These are phyloP conservation scores for Drosophila ficusphila DNA, from an alignment of 1,140 invertebrate genomes.

Conservation along the genomic window DNA sequence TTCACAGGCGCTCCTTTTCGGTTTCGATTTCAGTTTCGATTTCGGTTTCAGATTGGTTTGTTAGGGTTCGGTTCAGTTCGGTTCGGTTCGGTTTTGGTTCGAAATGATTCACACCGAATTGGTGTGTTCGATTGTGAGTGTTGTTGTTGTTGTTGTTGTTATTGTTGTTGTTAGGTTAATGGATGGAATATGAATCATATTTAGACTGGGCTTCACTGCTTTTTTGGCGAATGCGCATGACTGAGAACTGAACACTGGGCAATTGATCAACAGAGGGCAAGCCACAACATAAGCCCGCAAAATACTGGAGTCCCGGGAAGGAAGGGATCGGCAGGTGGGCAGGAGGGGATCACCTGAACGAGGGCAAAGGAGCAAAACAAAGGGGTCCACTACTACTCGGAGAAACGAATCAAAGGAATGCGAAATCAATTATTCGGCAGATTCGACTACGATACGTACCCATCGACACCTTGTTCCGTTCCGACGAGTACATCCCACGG, in stretches of 20 bases:
- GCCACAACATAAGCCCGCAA: neutral
- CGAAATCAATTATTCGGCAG: neutral
- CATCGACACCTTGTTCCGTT: constrained; percentile 81
- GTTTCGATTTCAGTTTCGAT: too few relatives aligned
- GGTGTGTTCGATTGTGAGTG: constrained; percentile 15
- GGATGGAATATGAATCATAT: constrained; percentile 50
- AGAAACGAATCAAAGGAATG: constrained; percentile 2
- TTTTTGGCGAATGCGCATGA: neutral
- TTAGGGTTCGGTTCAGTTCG: constrained; percentile 13
- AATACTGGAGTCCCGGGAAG: neutral
- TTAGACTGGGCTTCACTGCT: constrained; percentile 17
- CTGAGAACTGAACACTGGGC: neutral
- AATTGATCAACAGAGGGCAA: neutral
- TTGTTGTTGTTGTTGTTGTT: constrained; percentile 4
- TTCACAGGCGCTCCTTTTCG: constrained; percentile 86
- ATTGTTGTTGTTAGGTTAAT: constrained; percentile 32
- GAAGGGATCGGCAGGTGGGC: neutral
- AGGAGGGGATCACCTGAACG: neutral
- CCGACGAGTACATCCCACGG: constrained; percentile 84
- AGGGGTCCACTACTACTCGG: constrained; percentile 6
- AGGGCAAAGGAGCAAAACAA: neutral
- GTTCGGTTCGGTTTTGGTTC: constrained; percentile 16
- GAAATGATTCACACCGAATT: too few relatives aligned
- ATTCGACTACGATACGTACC: constrained; percentile 56
- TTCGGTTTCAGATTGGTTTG: constrained; percentile 1